Base-by-base conservation (phyloP, 2,797 vertebrate genomes). In the Australoheros facetus region DNA sequence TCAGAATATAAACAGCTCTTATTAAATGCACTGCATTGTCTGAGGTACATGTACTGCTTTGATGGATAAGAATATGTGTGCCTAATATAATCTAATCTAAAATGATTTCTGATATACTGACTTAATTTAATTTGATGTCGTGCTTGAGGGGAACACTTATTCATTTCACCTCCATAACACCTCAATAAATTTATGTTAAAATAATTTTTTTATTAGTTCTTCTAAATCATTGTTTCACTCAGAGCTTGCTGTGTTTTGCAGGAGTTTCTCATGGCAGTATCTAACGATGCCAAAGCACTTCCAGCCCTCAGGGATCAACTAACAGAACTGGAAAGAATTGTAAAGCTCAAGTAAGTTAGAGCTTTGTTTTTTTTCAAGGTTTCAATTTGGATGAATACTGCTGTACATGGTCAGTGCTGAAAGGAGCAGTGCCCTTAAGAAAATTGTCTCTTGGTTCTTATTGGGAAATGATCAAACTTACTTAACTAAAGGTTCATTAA, bases 181-280 rank as follows among this genome's bases (percentile, higher is more conserved):
- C 11, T 28, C 54, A 11, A 26, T 34, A 6, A 51, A 16, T 28
- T 5, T 39, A n/a, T 66, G 3, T 48, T n/a, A 1, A 34, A 54
- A 48, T 28, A 1, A 30, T 10, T 8, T 3, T 8, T 64, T 66
- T 13, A 19, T 51, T 7, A 9, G 16, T 48, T 69, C 3, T 13
- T 58, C 14, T 26, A 16, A 51, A 23, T 3, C 45, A 28, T 39
- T 0, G 37, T 79, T 75, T 79, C 4, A 74, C 26, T 71, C 4
- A 62, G 21, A 42, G 26, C 48, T 32, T 37, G 9, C 59, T 73
- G 5, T 91, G 71, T 88, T 91, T 95, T 95, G 75, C 94, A 99
- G 98, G 97, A 99, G 89, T 97, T 99, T 94, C 96, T 97, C 81
- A 88, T 96, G 79, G 96, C 96, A n/a, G 98, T 98, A 77, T 97